Conservation (phyloP, 2,888 invertebrate species). For the Eupithecia abbreviata region DNA sequence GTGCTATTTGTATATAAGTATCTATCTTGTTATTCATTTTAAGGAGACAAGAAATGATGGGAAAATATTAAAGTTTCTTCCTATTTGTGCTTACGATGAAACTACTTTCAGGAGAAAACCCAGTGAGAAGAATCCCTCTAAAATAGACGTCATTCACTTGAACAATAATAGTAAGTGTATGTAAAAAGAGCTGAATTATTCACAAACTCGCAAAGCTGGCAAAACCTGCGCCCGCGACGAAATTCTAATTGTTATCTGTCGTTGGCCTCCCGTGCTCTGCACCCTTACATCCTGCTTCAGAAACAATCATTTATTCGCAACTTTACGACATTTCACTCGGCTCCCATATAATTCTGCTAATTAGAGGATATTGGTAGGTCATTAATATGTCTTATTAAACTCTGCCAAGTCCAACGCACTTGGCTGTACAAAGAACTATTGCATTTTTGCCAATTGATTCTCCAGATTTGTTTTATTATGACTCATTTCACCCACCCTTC, state of each 20-base stretch:
- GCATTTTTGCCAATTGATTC: slow-evolving; percentile 26
- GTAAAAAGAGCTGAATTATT: not conserved
- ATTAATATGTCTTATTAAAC: slow-evolving; percentile 13
- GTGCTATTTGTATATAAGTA: not conserved
- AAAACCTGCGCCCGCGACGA: slow-evolving; percentile 15
- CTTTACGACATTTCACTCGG: slow-evolving; percentile 29
- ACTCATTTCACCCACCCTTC: slow-evolving; percentile 19
- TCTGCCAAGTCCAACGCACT: slow-evolving; percentile 17
- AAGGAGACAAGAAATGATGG: not conserved
- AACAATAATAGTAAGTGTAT: too few relatives aligned
- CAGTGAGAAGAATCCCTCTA: too few relatives aligned
- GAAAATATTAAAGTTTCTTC: too few relatives aligned
- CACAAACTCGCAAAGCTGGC: slow-evolving; percentile 13
- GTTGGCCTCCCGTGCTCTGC: slow-evolving; percentile 38
- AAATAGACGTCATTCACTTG: too few relatives aligned
- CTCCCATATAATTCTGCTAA: slow-evolving; percentile 20
- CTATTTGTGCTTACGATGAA: too few relatives aligned
- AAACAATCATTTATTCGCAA: slow-evolving; percentile 26
- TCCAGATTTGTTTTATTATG: slow-evolving; percentile 10
- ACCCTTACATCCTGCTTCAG: slow-evolving; percentile 28
- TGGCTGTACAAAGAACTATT: slow-evolving; percentile 13
- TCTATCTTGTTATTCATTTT: not conserved
- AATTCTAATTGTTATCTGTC: slow-evolving; percentile 52
- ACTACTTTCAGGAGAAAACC: too few relatives aligned
- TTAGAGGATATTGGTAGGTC: slow-evolving; percentile 20